Conservation (phyloP, 2,113 vertebrate species). For the Heloderma charlesbogerti region DNA sequence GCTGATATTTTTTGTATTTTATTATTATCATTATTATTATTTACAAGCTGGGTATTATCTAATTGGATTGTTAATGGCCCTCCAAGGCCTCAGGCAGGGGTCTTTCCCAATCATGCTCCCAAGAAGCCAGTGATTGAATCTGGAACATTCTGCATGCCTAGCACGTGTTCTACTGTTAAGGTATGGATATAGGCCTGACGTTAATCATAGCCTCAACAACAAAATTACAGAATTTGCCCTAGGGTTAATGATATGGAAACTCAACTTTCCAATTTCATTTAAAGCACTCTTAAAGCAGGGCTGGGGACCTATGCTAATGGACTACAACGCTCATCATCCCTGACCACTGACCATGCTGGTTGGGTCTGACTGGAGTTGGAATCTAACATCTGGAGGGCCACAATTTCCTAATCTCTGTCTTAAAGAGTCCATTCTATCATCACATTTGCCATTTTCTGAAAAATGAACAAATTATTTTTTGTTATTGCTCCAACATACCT, state of each 20-base stretch:
- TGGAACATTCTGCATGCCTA: neutral
- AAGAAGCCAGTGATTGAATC: neutral
- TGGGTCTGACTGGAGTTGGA: too few relatives aligned
- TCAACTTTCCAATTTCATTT: neutral
- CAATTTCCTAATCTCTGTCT: too few relatives aligned
- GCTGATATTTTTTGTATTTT: too few relatives aligned
- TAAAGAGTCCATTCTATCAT: neutral
- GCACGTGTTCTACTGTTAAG: neutral
- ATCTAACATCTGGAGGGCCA: too few relatives aligned
- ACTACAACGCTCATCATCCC: too few relatives aligned
- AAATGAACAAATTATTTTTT: too few relatives aligned
- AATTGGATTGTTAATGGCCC: neutral
- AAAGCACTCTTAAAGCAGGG: neutral
- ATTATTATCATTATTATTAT: neutral
- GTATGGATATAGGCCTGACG: neutral
- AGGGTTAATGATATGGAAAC: neutral
- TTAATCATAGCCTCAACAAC: neutral
- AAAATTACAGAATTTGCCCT: neutral
- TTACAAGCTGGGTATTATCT: neutral
- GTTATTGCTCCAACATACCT: slow-evolving; percentile 77
- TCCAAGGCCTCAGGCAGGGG: neutral
- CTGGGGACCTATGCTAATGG: too few relatives aligned
- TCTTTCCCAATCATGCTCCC: neutral
- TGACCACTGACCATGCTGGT: too few relatives aligned
- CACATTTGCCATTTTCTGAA: neutral